Evolutionary conservation across 2,797 vertebrate genomes (phyloP).

Genomic region (Fistularia commersonii): DNA sequence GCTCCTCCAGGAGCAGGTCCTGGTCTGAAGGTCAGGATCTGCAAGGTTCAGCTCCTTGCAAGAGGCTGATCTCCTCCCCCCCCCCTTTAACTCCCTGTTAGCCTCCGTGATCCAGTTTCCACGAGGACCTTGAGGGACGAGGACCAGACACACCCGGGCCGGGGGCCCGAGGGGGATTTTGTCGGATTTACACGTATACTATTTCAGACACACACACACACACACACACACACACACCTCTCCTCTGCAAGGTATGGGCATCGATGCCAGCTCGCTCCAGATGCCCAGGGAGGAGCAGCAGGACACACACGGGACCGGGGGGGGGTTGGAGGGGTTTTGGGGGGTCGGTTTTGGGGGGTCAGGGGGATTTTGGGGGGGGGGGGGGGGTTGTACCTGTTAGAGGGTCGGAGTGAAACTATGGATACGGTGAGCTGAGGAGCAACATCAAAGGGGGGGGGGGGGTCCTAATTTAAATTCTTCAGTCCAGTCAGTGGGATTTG

Average conservation of each 20-base stretch:
- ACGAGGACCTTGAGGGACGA: slow-evolving; percentile 75
- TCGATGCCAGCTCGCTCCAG: slow-evolving; percentile 14
- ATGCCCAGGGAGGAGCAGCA: no score
- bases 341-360: no score
- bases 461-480: slow-evolving; percentile 77
- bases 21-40: no score
- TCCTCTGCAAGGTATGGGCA: slow-evolving; percentile 80
- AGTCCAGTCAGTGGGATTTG: slow-evolving; percentile 64
- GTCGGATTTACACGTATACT: slow-evolving; percentile 95
- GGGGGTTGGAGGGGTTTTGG: no score
- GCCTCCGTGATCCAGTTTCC: slow-evolving; percentile 89
- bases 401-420: slow-evolving; percentile 27
- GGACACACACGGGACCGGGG: slow-evolving; percentile 7
- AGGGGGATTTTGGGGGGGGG: no score
- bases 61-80: background rate
- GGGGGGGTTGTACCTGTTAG: slow-evolving; percentile 52
- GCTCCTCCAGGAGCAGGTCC: no score
- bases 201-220: slow-evolving; percentile 82
- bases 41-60: no score
- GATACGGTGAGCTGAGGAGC: slow-evolving; percentile 47
- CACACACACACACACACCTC: no score
- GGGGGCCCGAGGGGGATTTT: slow-evolving; percentile 82
- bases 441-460: slow-evolving; percentile 63
- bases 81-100: slow-evolving; percentile 83
- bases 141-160: slow-evolving; percentile 49